Percentiles rank a stretch among this genome's conserved stretches.
Conservation (phyloP, 1,140 invertebrate species). For the Drosophila persimilis region DNA sequence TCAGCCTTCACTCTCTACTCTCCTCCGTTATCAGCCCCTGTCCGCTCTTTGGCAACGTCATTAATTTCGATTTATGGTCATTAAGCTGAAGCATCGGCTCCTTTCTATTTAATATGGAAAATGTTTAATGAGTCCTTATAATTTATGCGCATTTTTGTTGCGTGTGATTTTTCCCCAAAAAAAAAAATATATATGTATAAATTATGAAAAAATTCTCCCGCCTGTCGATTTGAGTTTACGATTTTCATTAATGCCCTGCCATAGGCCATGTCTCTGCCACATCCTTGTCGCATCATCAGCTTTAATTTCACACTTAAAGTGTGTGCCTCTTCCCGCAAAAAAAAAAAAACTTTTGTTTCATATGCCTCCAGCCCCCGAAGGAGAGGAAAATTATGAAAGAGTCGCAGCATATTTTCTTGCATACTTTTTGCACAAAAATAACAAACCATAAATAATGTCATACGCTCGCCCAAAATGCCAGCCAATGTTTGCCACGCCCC, state of each 20-base stretch:
- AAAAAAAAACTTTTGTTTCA: conserved; percentile 48
- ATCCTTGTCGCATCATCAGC: conserved; percentile 19
- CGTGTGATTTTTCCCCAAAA: conserved; percentile 14
- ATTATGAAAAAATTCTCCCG: conserved; percentile 35
- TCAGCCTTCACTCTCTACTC: conserved; percentile 2
- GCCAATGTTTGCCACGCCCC: conserved; percentile 73
- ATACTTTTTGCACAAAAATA: conserved; percentile 78
- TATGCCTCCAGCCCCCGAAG: conserved; percentile 11
- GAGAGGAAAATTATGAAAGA: conserved; percentile 72
- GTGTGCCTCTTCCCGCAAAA: conserved; percentile 18
- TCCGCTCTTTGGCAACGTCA: conserved; percentile 56
- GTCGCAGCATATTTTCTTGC: conserved; percentile 79
- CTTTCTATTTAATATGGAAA: conserved; percentile 60
- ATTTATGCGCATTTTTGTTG: conserved; percentile 67
- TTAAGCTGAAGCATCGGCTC: conserved; percentile 62
- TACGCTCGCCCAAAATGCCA: conserved; percentile 75
- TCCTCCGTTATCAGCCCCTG: conserved; percentile 4
- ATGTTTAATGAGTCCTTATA: conserved; percentile 69
- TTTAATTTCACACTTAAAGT: conserved; percentile 70
- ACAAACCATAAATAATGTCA: conserved; percentile 82
- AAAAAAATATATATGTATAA: conserved; percentile 10
- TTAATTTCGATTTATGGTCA: conserved; percentile 81
- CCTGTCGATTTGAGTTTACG: conserved; percentile 63
- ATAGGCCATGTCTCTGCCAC: conserved; percentile 7
- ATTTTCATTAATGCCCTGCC: conserved; percentile 62